Base-by-base conservation (phyloP, 2,113 vertebrate species). In the Odontophorus gujanensis region DNA sequence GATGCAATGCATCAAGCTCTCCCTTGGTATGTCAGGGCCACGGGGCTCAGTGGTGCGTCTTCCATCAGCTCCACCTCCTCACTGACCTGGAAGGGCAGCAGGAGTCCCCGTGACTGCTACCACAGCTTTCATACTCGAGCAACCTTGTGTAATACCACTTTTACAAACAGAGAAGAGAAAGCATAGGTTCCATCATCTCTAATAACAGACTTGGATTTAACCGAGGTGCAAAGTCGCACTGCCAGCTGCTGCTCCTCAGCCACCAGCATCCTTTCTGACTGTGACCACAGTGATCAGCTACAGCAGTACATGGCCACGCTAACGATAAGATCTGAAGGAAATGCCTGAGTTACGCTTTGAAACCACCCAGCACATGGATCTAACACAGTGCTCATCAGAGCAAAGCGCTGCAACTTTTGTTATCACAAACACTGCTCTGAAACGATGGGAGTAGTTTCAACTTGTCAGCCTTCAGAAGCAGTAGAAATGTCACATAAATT, bases 311-410 rank as follows among this genome's bases (percentile, higher is more conserved):
- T 14, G 16, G 50, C 30, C 18, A 72, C 5, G 20, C 50, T 84
- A n/a, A n/a, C 2, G 0, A 7, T 42, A 38, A 79, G 58, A 65
- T n/a, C 62, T 1, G 0, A 83, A 81, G 20, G 43, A 36, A 13
- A 38, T 17, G 9, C 40, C 43, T 36, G 38, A 63, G 63, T 85
- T 85, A 25, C 32, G 48, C 73, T 88, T 83, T 45, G 6, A 75
- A 84, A 89, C 65, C 81, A n/a, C 73, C 66, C 58, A 61, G 26
- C 1, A 2, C n/a, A 71, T 63, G 38, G 9, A 47, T 43, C 76
- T 38, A 67, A 82, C 9, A 15, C 0, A 2, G 15, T 2, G 22
- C 17, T 85, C 3, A 1, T 48, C 36, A 94, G 81, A 73, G 66
- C 8, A 74, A 84, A 84, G 8, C 18, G 9, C 16, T 51, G 12